These are phyloP conservation scores for Odontesthes bonariensis DNA, from an alignment of 2,113 vertebrate genomes.

Conservation along the genomic window DNA sequence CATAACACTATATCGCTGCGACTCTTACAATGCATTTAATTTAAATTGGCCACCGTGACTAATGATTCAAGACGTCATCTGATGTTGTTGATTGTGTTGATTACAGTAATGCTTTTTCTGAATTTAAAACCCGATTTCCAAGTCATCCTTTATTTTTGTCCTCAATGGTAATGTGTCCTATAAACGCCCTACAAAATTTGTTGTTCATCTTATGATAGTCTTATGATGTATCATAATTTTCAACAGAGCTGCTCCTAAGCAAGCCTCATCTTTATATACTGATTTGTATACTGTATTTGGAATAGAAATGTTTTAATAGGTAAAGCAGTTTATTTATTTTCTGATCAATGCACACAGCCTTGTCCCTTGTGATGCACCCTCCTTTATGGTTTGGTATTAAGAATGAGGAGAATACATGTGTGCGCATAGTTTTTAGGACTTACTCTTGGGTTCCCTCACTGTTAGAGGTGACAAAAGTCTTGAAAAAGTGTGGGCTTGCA, in stretches of 20 bases:
- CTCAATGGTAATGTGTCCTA: background rate
- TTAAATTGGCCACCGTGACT: slow-evolving; percentile 5
- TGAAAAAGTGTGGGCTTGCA: slow-evolving; percentile 53
- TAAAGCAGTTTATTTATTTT: slow-evolving; percentile 1
- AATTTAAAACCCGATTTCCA: slow-evolving; percentile 10
- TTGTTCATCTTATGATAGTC: background rate
- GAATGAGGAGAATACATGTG: slow-evolving; percentile 27
- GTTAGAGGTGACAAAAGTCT: slow-evolving; percentile 54
- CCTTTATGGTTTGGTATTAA: slow-evolving; percentile 22
- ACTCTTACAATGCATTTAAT: slow-evolving; percentile 31
- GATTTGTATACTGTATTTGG: background rate
- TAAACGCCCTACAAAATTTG: background rate
- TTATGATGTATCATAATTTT: slow-evolving; percentile 2
- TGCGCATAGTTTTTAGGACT: slow-evolving; percentile 44
- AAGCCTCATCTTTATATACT: background rate
- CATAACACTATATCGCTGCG: slow-evolving; percentile 19
- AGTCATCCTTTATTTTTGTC: slow-evolving; percentile 2
- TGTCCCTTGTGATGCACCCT: slow-evolving; percentile 33
- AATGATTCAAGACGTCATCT: slow-evolving; percentile 8
- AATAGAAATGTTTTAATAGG: background rate
- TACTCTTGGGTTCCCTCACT: slow-evolving; percentile 46
- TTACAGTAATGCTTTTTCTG: slow-evolving; percentile 14
- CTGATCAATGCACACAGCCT: slow-evolving; percentile 41
- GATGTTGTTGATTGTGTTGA: slow-evolving; percentile 30
- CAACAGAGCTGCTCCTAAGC: background rate